Evolutionary conservation across 2,888 invertebrate species (phyloP), one percentile per base, ranked within the genome.

Genomic region (Coleophora flavipennella): DNA sequence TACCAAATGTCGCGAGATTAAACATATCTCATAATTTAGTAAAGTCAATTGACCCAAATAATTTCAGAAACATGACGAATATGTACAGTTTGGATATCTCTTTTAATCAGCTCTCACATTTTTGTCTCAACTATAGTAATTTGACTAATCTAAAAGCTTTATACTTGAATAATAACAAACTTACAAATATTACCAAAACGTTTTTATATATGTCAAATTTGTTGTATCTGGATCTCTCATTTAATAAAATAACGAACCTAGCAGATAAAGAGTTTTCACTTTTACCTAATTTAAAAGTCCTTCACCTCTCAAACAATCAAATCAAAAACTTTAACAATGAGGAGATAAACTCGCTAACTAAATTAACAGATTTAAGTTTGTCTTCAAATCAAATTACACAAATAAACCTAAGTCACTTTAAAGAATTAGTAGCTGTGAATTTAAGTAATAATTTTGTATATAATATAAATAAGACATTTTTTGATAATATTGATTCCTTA

Each of bases 11-110:
- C 28, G 64, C 66, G 6, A 55, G 64, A 45, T 47, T 83, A 4
- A 79, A 80, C 46, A 40, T 83, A 38, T 80, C 80, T 1, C 51
- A 70, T 33, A 80, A 78, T 50, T 37, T 46, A 26, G 67, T 83
- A 12, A 48, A 61, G 25, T 47, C 40, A n/a, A 62, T 83, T 33
- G 55, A 60, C 6, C 39, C 61, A 0, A 59, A 66, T 14, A 80
- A 72, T 53, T 81, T 83, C 25, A 51, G 47, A 35, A 55, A 55
- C 2, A 50, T 76, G 39, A 55, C 60, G 29, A 79, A 79, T 40
- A 55, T 81, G 51, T 71, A 62, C 31, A 73, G 69, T 39, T 55
- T 83, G 41, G 79, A 83, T 49, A 33, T 83, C 28, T 79, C 81
- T 1, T 43, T 56, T 31, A 83, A 83, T 50, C 53, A 54, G 14